Evolutionary conservation across 23 tunicate genomes (phyloP).

Genomic region (Trididemnum clinides): DNA sequence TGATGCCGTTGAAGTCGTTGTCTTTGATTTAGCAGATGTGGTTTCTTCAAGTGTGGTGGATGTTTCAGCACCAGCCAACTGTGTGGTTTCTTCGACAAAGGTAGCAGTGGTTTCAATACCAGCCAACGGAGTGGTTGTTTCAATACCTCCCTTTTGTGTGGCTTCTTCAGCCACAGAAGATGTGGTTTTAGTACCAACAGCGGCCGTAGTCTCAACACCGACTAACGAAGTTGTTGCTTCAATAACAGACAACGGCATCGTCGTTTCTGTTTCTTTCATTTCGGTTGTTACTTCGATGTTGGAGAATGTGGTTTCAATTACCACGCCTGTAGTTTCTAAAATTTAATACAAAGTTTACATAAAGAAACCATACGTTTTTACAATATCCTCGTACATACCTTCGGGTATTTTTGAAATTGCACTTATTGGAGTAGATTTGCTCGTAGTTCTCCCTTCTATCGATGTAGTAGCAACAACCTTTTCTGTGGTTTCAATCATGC

Average conservation of each 20-base stretch:
- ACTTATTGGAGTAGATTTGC: too few relatives aligned
- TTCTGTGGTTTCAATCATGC: too few relatives aligned
- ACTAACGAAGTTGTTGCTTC: background rate
- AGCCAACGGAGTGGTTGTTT: background rate
- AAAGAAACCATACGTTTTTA: too few relatives aligned
- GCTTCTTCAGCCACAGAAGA: background rate
- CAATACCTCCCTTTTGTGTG: too few relatives aligned
- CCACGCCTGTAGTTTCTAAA: background rate
- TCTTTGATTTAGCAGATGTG: background rate
- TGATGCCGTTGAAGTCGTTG: background rate
- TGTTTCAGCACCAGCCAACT: background rate
- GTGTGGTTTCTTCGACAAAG: slow-evolving; percentile 20
- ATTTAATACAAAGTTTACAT: too few relatives aligned
- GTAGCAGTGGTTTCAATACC: slow-evolving; percentile 22
- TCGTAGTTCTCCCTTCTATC: too few relatives aligned
- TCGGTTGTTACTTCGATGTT: background rate
- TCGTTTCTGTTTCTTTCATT: background rate
- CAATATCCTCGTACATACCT: too few relatives aligned
- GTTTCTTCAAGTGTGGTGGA: background rate
- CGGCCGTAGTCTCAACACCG: background rate
- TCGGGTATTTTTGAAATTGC: too few relatives aligned
- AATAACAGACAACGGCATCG: background rate
- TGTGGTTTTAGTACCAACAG: background rate
- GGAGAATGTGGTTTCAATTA: background rate
- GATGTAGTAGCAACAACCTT: too few relatives aligned